Base-by-base conservation (phyloP, 2,797 vertebrate species). In the Buceros bicornis region DNA sequence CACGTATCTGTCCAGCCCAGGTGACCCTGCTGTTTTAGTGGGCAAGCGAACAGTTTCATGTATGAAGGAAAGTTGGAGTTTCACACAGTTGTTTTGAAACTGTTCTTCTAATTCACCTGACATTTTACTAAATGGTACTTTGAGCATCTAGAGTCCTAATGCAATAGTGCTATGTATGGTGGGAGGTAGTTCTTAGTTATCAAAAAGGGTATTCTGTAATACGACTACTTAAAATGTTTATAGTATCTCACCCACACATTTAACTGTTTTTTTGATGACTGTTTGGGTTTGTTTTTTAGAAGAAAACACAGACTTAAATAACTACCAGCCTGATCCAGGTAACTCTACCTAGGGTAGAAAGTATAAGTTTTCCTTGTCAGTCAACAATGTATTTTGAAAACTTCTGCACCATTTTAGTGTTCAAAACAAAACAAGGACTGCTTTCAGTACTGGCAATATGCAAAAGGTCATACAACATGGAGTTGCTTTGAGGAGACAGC, bases 221-320 rank as follows among this genome's bases (percentile, higher is more conserved):
- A 40, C 37, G 10, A 33, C 5, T 80, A 19, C 7, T 88, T 43
- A 42, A 76, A 77, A 37, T 10, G 1, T 50, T 92, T 67, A 17
- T 1, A 2, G 12, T 50, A 82, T 74, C 15, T 88, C 53, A 77
- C 6, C 6, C 37, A 51, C 0, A 0, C 9, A 31, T 70, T 54
- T 83, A 58, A 58, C 14, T n/a, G 16, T 0, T 1, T 35, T 35
- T 82, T 72, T 80, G 20, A 19, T 58, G 40, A 9, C 15, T 64
- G 7, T 1, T 61, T 8, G 35, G 20, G 26, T 25, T 11, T 29
- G 6, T 43, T 53, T 62, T 89, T 66, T 11, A 40, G 48, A 90
- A 71, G 71, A 28, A 77, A 90, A 19, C 3, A 42, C 4, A 18
- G 8, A 51, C 50, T 70, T 31, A 33, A 62, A 29, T 64, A 85